phyloP scores from a whole-genome alignment of 2,113 vertebrate genomes.

The Labeo rohita region DNA sequence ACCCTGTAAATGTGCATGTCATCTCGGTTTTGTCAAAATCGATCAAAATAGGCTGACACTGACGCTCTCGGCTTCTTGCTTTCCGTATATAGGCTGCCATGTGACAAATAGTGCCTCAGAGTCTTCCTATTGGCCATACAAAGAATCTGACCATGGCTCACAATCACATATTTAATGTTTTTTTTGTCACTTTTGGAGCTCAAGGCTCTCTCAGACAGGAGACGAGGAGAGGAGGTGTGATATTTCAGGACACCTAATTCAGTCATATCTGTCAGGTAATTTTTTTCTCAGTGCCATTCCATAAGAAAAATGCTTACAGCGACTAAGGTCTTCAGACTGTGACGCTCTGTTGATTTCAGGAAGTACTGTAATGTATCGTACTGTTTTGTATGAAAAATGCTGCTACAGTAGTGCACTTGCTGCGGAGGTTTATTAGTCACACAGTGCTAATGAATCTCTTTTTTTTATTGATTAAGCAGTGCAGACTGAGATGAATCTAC shows the following conservation, averaged over 20 bases:
- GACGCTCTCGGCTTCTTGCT: background rate
- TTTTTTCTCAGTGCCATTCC: background rate
- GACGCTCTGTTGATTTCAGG: background rate
- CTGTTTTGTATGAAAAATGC: background rate
- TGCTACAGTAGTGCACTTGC: background rate
- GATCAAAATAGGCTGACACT: background rate
- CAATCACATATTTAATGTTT: background rate
- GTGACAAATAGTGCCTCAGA: background rate
- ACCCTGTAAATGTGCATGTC: background rate
- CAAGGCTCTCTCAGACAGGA: background rate
- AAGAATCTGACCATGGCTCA: background rate
- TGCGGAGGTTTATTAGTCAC: too few species aligned
- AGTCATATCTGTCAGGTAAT: background rate
- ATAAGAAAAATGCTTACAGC: background rate
- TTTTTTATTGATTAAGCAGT: background rate
- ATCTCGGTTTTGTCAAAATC: background rate
- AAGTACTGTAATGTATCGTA: background rate
- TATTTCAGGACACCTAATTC: constrained; percentile 7
- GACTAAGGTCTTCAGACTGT: background rate
- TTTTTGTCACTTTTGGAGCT: background rate
- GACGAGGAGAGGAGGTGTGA: background rate
- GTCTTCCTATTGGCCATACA: background rate
- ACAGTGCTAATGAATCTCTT: background rate
- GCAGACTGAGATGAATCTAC: background rate
- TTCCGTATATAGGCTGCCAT: background rate